Conservation (phyloP, 2,113 vertebrate species). For the Tragelaphus buxtoni region DNA sequence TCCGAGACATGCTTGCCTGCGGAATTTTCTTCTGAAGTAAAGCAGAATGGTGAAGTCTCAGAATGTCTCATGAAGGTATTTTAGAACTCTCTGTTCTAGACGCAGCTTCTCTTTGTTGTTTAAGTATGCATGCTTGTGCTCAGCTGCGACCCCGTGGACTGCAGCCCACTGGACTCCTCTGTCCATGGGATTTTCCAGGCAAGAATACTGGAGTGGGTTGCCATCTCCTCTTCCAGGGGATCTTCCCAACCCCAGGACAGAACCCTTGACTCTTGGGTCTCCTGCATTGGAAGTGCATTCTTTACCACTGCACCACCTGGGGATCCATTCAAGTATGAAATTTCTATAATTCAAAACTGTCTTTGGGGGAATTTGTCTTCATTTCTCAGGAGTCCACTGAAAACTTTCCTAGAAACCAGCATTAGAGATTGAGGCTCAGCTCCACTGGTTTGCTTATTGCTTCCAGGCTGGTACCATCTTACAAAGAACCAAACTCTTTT, state of each 20-base stretch:
- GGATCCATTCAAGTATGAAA: neutral
- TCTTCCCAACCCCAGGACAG: neutral
- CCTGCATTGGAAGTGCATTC: neutral
- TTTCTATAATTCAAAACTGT: neutral
- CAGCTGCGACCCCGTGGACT: fast-evolving
- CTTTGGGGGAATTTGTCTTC: neutral
- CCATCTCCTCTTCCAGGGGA: neutral
- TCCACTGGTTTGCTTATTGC: neutral
- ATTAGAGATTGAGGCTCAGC: neutral
- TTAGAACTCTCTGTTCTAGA: neutral
- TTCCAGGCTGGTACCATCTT: neutral
- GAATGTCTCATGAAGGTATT: neutral
- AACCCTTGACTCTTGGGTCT: fast-evolving
- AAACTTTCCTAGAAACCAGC: neutral
- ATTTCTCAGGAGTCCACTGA: neutral
- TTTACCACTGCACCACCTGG: neutral
- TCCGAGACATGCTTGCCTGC: neutral
- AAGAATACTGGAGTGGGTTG: neutral
- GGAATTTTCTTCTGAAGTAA: neutral
- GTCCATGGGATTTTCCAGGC: neutral
- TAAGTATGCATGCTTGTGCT: neutral
- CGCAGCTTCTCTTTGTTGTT: neutral
- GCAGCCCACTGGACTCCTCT: neutral
- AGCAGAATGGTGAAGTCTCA: neutral
- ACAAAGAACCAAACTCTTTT: neutral